Evolutionary conservation across 2,797 vertebrate species (phyloP), one percentile per base, ranked within the genome.

Genomic region (Antrozous pallidus): DNA sequence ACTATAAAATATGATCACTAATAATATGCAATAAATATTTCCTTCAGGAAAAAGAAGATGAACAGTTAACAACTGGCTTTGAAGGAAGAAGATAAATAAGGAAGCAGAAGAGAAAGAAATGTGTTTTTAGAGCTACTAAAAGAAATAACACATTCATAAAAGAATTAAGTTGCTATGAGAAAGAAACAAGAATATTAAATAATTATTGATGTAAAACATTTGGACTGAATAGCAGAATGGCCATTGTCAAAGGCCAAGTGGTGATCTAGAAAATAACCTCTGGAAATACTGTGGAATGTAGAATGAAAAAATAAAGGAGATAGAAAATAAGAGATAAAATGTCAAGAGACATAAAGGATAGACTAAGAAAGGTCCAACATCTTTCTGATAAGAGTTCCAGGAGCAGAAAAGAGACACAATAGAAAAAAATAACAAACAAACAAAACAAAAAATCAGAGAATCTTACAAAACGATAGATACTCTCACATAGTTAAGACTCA

Each of bases 11-110:
- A 47, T 38, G 63, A 85, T 78, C 56, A 82, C 40, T 79, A 16
- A 33, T 88, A 61, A 54, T 73, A 54, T 54, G 26, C 24, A 95
- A 81, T 84, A 90, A 93, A 88, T 93, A 63, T 77, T 77, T 80
- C 63, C 18, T 91, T 84, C 47, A 31, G 7, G 17, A 56, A 92
- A 95, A 93, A 33, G 12, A 75, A 49, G 45, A 49, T 49, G 11
- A 92, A 61, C 36, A 92, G 28, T 28, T 78, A 77, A 70, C 38
- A 90, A 22, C 13, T 85, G 49, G 26, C 33, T 78, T 61, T 78
- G 36, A 49, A 86, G 6, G 24, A 63, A 67, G 42, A 40, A 58
- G 36, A 87, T 82, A 83, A 94, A 92, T 63, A 73, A 86, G 58
- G 28, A 93, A 88, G 49, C 51, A 90, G 79, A 79, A 81, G 24